These are phyloP conservation scores for Gymnorhina tibicen DNA, from an alignment of 2,113 vertebrate genomes.

Conservation along the genomic window DNA sequence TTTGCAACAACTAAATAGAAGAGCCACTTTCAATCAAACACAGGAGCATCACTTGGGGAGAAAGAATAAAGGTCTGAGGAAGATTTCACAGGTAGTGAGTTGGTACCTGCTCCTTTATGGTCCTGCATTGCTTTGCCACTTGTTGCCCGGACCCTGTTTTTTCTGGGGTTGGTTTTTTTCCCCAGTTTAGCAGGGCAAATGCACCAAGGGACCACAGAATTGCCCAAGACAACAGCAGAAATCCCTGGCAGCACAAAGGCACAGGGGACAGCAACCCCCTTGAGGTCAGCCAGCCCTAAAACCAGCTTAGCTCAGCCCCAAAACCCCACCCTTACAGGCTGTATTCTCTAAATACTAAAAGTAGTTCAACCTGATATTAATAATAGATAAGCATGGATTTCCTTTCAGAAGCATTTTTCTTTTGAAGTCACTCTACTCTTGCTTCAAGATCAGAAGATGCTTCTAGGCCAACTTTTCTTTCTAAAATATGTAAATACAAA, in stretches of 20 bases:
- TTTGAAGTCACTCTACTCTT: conserved; percentile 20
- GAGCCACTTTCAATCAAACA: neutral
- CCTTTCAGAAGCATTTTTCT: conserved; percentile 25
- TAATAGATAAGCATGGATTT: conserved; percentile 30
- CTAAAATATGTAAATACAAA: conserved; percentile 46
- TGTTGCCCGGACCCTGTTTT: neutral
- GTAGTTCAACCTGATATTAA: conserved; percentile 59
- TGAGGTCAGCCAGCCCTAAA: neutral
- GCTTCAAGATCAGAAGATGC: conserved; percentile 39
- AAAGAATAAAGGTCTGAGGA: neutral
- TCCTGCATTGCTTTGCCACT: neutral
- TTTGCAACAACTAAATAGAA: neutral
- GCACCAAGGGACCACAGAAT: neutral
- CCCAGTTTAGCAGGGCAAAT: neutral
- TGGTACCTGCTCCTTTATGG: accelerated
- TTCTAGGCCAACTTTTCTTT: conserved; percentile 37
- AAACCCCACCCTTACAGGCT: neutral
- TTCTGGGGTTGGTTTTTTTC: neutral
- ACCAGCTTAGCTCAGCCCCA: neutral
- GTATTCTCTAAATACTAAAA: neutral
- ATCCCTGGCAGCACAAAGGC: neutral
- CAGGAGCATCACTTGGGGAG: neutral
- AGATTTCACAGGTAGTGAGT: neutral
- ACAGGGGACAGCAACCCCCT: neutral
- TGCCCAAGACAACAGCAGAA: neutral